Conservation (phyloP, 2,797 vertebrate species). For the Rachycentron canadum region DNA sequence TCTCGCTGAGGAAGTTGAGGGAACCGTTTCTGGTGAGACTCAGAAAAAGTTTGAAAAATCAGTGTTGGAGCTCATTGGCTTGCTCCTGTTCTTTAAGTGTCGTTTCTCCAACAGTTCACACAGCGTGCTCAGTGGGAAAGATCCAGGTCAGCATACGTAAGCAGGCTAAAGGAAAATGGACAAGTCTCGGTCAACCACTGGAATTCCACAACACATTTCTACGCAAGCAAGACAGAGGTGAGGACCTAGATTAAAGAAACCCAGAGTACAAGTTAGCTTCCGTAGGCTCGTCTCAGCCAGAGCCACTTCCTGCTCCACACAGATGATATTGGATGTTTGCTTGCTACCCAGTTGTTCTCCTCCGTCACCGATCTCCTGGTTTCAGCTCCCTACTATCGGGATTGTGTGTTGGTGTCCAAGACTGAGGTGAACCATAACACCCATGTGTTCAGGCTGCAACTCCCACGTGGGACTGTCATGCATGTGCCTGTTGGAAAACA, state of each 20-base stretch:
- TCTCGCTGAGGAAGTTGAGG: slow-evolving; percentile 87
- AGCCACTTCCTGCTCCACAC: not conserved
- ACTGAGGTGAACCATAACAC: slow-evolving; percentile 91
- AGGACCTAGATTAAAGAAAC: not conserved
- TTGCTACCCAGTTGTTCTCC: not conserved
- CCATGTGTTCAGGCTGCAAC: slow-evolving; percentile 86
- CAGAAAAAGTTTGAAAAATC: not conserved
- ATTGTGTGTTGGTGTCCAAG: slow-evolving; percentile 91
- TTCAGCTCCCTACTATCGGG: slow-evolving; percentile 89
- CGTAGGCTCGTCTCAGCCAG: not conserved
- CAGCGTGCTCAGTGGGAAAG: slow-evolving; percentile 87
- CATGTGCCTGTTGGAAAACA: slow-evolving; percentile 91
- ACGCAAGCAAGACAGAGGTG: slow-evolving; percentile 88
- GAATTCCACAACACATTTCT: slow-evolving; percentile 89
- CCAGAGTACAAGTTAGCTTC: too few relatives aligned
- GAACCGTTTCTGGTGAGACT: slow-evolving; percentile 86
- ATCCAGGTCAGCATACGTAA: slow-evolving; percentile 91
- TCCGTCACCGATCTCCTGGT: slow-evolving; percentile 5
- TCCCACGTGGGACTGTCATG: slow-evolving; percentile 87
- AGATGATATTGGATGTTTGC: not conserved
- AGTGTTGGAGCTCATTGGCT: not conserved
- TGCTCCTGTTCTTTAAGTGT: not conserved
- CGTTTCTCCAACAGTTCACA: slow-evolving; percentile 74
- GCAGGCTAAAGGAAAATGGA: slow-evolving; percentile 85
- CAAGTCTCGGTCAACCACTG: slow-evolving; percentile 85